Conservation (phyloP, 1,140 invertebrate genomes). For the Papilio helenus region DNA sequence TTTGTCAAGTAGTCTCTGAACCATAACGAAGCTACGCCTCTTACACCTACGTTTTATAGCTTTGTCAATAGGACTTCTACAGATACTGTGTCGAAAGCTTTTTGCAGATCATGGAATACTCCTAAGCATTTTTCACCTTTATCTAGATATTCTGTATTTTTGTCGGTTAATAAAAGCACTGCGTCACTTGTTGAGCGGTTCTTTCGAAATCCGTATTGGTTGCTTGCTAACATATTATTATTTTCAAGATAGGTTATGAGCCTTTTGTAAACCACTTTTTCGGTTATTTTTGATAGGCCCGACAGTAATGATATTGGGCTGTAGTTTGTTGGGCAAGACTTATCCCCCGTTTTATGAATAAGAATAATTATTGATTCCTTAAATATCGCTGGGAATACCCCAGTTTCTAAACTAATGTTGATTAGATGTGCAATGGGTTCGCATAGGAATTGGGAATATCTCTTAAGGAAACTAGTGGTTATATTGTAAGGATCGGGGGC, state of each 20-base stretch:
- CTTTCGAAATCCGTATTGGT: background rate
- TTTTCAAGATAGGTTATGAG: background rate
- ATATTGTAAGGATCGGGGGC: background rate
- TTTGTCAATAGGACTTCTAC: background rate
- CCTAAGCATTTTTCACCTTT: background rate
- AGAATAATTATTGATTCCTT: conserved; percentile 1
- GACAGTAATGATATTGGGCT: background rate
- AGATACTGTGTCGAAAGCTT: background rate
- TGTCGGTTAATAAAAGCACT: background rate
- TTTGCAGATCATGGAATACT: background rate
- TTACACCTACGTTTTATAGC: background rate
- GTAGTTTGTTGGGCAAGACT: background rate
- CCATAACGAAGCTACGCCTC: background rate
- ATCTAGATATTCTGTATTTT: background rate
- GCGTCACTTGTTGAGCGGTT: background rate
- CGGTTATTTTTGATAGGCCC: background rate
- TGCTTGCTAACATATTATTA: background rate
- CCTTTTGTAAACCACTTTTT: background rate
- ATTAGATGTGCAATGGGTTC: conserved; percentile 2
- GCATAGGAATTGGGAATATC: background rate
- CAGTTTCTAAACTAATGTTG: background rate
- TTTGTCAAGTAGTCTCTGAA: background rate
- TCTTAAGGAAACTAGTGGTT: background rate
- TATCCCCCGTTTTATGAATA: background rate
- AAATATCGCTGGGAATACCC: background rate